Base-by-base conservation (phyloP, 2,888 invertebrate species). In the Chirona hameri region DNA sequence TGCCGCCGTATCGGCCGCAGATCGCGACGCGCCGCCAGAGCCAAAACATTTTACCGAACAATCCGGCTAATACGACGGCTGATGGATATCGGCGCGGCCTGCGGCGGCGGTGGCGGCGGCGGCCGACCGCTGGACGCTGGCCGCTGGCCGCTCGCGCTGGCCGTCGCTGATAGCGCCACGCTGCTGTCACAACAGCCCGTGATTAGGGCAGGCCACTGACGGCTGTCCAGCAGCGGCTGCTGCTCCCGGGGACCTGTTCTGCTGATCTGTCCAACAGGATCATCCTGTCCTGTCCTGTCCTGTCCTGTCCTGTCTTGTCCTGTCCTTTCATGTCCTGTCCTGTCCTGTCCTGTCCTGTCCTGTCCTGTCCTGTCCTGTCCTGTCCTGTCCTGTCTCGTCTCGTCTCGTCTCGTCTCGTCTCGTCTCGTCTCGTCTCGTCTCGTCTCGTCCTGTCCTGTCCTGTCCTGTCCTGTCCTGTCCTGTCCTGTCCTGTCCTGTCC, bases 31-130 rank as follows among this genome's bases (percentile, higher is more conserved):
- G 24, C 24, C 31, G 76, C 18, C 76, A 10, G 24, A 46, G 76
- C 52, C 52, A 76, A 76, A 76, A 76, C 76, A 76, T 76, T 76
- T 76, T 76, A 76, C 76, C 46, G 39, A 76, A 76, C 76, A 76
- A 76, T 76, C 39, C 46, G 46, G 76, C 76, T 76, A 76, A 76
- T 76, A 76, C 76, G 76, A 72, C 76, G 46, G 24, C 24, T 18
- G 76, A 76, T 76, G 76, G 24, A 1, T 76, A 76, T 76, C 76
- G 76, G 46, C 39, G 76, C 3, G 57, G 7, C 39, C 39, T 39
- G 39, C 15, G 15, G 31, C 29, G 21, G 31, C 69, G 31, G 29
- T 21, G n/a, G n/a, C n/a, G n/a, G n/a, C 39, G 72, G 72, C 31
- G 1, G 72, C 18, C 18, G 65, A 3, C 2, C 65, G 7, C 12